Conservation (phyloP, 2,113 vertebrate species). For the Myxocyprinus asiaticus region DNA sequence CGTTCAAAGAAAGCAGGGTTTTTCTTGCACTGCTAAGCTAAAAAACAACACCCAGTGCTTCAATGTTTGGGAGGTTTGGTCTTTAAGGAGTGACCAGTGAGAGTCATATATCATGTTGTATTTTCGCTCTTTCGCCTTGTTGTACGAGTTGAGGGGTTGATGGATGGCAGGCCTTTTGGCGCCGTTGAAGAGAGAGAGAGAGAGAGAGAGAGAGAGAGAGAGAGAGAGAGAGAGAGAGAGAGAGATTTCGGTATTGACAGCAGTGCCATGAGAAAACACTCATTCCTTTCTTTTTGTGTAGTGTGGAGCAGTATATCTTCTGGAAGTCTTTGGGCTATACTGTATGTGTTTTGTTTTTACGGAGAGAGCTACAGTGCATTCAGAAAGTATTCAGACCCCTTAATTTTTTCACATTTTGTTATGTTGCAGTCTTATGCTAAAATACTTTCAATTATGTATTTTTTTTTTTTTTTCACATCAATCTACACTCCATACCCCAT, state of each 20-base stretch:
- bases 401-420: too few relatives aligned
- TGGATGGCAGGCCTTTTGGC: slow-evolving; percentile 65
- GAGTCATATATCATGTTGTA: slow-evolving; percentile 67
- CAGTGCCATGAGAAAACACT: slow-evolving; percentile 1
- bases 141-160: slow-evolving; percentile 65
- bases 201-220: slow-evolving; percentile 27
- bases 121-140: slow-evolving; percentile 40
- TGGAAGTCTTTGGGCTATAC: background rate
- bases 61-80: slow-evolving; percentile 32
- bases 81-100: slow-evolving; percentile 55
- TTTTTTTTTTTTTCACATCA: too few relatives aligned
- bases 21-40: background rate
- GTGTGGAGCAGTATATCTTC: slow-evolving; percentile 17
- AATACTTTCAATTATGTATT: too few relatives aligned
- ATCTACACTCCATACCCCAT: too few relatives aligned
- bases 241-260: slow-evolving; percentile 24
- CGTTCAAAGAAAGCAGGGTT: background rate
- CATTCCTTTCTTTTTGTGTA: slow-evolving; percentile 28
- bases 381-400: too few relatives aligned
- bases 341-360: background rate
- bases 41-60: too few relatives aligned
- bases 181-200: slow-evolving; percentile 9
- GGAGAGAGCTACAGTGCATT: background rate
- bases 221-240: background rate
- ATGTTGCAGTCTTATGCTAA: too few relatives aligned